Evolutionary conservation across 2,888 invertebrate species (phyloP).

Genomic region (Drosophila longiperda): DNA sequence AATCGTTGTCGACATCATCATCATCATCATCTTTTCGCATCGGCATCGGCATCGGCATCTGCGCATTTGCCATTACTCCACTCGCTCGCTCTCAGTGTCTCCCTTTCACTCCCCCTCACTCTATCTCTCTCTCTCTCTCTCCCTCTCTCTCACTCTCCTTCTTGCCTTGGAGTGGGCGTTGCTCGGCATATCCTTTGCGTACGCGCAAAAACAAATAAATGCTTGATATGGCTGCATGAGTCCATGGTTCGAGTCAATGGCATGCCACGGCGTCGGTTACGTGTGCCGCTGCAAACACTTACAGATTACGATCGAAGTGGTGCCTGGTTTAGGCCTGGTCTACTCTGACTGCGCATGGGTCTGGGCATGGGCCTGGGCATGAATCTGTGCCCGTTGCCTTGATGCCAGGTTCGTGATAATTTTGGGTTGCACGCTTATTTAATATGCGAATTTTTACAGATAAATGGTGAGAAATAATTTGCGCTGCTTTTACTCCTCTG

Average conservation of each 20-base stretch:
- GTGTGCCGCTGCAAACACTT: constrained; percentile 72
- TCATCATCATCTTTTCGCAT: constrained; percentile 55
- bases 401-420: constrained; percentile 84
- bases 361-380: neutral
- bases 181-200: constrained; percentile 76
- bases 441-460: constrained; percentile 84
- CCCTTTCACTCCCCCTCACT: neutral
- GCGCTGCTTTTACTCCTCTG: constrained; percentile 68
- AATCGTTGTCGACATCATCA: constrained; percentile 81
- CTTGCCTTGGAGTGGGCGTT: constrained; percentile 57
- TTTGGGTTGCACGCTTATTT: constrained; percentile 83
- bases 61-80: constrained; percentile 17
- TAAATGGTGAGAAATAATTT: constrained; percentile 83
- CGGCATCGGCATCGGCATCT: constrained; percentile 41
- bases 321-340: constrained; percentile 27
- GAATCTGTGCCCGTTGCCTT: constrained; percentile 13
- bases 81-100: neutral
- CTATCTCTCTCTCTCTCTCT: neutral
- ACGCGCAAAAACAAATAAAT: constrained; percentile 76
- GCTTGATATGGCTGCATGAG: constrained; percentile 33
- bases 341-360: constrained; percentile 9
- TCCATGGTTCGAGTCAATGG: constrained; percentile 17
- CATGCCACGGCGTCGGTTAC: constrained; percentile 49
- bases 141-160: neutral
- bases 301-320: constrained; percentile 76